Evolutionary conservation across 2,797 vertebrate genomes (phyloP), one percentile per base, ranked within the genome.

Genomic region (Siniperca obscura): DNA sequence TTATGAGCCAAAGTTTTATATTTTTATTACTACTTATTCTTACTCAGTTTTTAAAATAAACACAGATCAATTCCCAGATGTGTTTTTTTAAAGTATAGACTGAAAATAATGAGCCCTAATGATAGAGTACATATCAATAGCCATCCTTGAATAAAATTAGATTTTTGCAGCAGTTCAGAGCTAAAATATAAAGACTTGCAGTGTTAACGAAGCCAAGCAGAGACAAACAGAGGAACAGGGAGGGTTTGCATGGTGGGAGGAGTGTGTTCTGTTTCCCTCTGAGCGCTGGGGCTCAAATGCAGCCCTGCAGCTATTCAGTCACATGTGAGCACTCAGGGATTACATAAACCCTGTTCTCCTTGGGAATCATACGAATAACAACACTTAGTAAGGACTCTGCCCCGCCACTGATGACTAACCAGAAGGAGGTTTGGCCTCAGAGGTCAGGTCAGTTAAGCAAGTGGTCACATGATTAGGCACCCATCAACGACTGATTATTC

Each of bases 321-420:
- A 78, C 74, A 82, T 1, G 70, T 3, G 57, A 70, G 78, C 50
- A 7, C 53, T 68, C 69, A 27, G 70, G 14, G 25, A 70, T 81
- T 82, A 83, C 56, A 79, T 84, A 61, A 76, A 78, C 12, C 57
- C 59, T 1, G 53, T 3, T 83, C 78, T 77, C 76, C 72, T 67
- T 25, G 16, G 74, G 65, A 83, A 36, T 66, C 52, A n/a, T 7
- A 55, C 3, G 0, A 64, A 76, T 30, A 66, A 60, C 55, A 68
- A 38, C 40, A 38, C 68, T 57, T 30, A 19, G 68, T 27, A 0
- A 38, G 52, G 19, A 9, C 17, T 71, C 1, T 53, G n/a, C 46
- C 48, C 38, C 0, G 2, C 1, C 61, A 11, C 65, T 72, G 62
- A 70, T 64, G 77, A 84, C 64, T 46, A 70, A 83, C 25, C 69